Percentiles rank a stretch among this genome's conserved stretches.
phyloP scores from a whole-genome alignment of 2,113 vertebrate genomes.

The Dromaius novaehollandiae region DNA sequence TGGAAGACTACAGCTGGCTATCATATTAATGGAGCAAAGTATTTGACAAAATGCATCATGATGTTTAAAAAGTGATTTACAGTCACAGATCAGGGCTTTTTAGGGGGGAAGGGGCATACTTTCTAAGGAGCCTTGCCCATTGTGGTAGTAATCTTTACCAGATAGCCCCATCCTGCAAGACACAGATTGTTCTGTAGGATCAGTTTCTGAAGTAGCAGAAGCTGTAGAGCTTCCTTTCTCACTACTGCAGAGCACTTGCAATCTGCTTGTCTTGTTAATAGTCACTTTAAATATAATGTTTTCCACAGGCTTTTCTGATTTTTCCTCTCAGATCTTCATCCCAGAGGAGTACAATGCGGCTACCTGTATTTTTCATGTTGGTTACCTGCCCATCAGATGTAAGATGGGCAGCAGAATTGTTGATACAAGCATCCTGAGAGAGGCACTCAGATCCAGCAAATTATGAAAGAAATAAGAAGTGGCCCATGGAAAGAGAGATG shows the following conservation, averaged over 20 bases:
- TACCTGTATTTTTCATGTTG: not conserved
- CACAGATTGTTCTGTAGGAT: not conserved
- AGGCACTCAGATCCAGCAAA: not conserved
- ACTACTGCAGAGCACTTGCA: not conserved
- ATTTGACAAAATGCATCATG: too few relatives aligned
- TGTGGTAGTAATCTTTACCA: not conserved
- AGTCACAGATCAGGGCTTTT: too few relatives aligned
- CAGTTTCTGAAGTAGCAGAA: not conserved
- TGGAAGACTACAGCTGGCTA: not conserved
- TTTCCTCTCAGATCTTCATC: too few relatives aligned
- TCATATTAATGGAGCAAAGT: too few relatives aligned
- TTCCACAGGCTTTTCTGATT: not conserved
- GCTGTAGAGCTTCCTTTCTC: not conserved
- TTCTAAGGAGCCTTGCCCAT: not conserved
- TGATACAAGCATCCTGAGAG: not conserved
- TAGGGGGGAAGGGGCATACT: too few relatives aligned
- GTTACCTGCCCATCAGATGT: not conserved
- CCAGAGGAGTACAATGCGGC: not conserved
- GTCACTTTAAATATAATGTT: not conserved
- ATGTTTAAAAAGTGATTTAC: not conserved
- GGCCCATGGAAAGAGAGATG: not conserved
- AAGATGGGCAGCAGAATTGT: not conserved
- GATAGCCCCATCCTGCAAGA: not conserved
- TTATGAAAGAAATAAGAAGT: not conserved
- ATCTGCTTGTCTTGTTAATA: not conserved